Evolutionary conservation across 2,797 vertebrate species (phyloP).

Genomic region (Catostomus latipinnis): DNA sequence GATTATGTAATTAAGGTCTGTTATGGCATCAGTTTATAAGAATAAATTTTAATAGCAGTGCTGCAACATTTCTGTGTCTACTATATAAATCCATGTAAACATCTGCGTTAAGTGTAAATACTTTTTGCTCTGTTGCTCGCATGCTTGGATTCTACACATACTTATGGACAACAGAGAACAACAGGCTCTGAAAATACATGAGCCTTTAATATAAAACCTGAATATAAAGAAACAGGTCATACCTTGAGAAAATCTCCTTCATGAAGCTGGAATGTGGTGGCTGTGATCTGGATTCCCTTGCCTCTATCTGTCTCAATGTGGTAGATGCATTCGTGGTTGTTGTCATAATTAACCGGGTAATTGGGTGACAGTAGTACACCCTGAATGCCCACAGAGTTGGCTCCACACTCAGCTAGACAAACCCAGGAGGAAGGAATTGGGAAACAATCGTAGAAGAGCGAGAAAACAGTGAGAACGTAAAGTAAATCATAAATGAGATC

Average conservation of each 20-base stretch:
- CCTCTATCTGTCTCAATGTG: conserved; percentile 91
- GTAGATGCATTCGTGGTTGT: conserved; percentile 99
- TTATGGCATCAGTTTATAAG: no score
- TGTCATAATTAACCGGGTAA: conserved; percentile 95
- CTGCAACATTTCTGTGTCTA: no score
- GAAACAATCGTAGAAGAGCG: not conserved
- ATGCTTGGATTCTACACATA: no score
- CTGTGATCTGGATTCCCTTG: conserved; percentile 89
- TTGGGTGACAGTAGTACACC: conserved; percentile 95
- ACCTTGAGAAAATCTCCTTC: conserved; percentile 95
- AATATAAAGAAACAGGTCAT: conserved; percentile 46
- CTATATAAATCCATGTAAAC: no score
- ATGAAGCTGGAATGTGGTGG: conserved; percentile 85
- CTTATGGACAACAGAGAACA: no score
- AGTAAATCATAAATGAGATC: no score
- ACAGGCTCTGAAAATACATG: no score
- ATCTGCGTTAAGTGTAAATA: no score
- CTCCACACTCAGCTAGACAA: conserved; percentile 94
- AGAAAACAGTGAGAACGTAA: not conserved
- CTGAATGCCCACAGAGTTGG: conserved; percentile 87
- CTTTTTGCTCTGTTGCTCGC: no score
- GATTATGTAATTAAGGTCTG: no score
- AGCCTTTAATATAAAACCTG: no score
- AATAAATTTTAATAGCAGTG: no score
- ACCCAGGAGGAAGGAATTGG: conserved; percentile 15